Conservation (phyloP, 2,113 vertebrate genomes). For the Indri indri region DNA sequence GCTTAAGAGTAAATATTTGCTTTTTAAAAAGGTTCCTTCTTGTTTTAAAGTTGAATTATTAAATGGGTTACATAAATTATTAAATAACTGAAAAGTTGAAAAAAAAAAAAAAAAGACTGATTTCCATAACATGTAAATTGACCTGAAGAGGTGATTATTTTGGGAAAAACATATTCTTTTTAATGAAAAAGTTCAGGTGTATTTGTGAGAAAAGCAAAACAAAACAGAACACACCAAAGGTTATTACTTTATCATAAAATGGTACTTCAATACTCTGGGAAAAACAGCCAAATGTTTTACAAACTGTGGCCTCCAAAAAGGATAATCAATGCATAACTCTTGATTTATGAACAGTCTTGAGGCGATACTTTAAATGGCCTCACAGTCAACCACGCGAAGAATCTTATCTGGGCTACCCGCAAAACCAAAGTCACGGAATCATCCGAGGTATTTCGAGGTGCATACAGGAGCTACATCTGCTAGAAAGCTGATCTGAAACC, state of each 20-base stretch:
- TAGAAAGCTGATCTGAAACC: slow-evolving; percentile 55
- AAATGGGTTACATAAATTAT: background rate
- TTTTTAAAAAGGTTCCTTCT: background rate
- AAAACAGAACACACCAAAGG: background rate
- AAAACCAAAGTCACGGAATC: slow-evolving; percentile 33
- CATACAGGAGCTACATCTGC: background rate
- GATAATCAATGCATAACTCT: background rate
- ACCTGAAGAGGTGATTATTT: slow-evolving; percentile 16
- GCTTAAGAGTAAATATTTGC: slow-evolving; percentile 17
- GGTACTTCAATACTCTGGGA: background rate
- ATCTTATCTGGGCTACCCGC: background rate
- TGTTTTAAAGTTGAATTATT: slow-evolving; percentile 39
- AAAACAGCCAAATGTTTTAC: background rate
- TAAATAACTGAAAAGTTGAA: background rate
- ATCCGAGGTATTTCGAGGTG: background rate
- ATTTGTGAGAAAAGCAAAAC: background rate
- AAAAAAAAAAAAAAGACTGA: background rate
- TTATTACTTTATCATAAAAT: background rate
- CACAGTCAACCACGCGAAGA: background rate
- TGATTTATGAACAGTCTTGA: background rate
- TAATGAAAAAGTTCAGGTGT: slow-evolving; percentile 1
- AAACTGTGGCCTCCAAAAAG: background rate
- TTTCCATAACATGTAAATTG: background rate
- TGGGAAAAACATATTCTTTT: background rate
- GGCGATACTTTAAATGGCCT: slow-evolving; percentile 5